A percentile compares a stretch with the other conserved stretches of the same genome.
These are phyloP conservation scores for Neopelma chrysocephalum DNA, from an alignment of 2,797 vertebrate species.

Conservation along the genomic window DNA sequence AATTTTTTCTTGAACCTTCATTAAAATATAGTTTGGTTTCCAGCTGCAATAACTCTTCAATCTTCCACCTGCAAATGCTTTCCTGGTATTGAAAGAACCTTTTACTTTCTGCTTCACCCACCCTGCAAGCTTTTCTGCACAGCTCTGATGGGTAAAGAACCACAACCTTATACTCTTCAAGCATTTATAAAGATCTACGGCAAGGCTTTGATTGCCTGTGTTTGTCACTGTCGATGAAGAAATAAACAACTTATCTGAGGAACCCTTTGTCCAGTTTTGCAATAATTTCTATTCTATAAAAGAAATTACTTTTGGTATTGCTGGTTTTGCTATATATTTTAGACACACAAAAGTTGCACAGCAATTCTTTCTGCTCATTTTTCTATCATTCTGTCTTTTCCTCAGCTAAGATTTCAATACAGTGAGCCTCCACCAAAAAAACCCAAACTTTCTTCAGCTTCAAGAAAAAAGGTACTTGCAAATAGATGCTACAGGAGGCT, in stretches of 20 bases:
- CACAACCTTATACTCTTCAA: neutral
- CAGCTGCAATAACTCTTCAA: neutral
- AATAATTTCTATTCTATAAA: neutral
- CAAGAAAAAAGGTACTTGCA: neutral
- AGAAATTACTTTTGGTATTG: neutral
- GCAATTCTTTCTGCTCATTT: neutral
- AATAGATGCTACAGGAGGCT: slow-evolving; percentile 3
- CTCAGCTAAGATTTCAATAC: neutral
- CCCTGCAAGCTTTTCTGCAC: neutral
- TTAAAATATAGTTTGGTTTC: slow-evolving; percentile 8
- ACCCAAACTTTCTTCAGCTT: neutral
- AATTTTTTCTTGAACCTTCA: slow-evolving; percentile 16
- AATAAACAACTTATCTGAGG: slow-evolving; percentile 11
- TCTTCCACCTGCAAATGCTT: neutral
- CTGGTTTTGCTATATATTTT: neutral
- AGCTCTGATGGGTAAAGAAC: neutral
- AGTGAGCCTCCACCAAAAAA: neutral
- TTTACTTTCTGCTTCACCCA: slow-evolving; percentile 1
- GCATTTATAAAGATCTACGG: slow-evolving; percentile 18
- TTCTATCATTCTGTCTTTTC: neutral
- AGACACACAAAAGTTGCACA: neutral
- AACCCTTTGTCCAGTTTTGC: neutral
- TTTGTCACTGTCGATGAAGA: slow-evolving; percentile 48
- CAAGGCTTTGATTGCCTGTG: neutral
- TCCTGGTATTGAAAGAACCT: neutral